Conservation (phyloP, 2,888 invertebrate genomes). For the Charanyca ferruginea region DNA sequence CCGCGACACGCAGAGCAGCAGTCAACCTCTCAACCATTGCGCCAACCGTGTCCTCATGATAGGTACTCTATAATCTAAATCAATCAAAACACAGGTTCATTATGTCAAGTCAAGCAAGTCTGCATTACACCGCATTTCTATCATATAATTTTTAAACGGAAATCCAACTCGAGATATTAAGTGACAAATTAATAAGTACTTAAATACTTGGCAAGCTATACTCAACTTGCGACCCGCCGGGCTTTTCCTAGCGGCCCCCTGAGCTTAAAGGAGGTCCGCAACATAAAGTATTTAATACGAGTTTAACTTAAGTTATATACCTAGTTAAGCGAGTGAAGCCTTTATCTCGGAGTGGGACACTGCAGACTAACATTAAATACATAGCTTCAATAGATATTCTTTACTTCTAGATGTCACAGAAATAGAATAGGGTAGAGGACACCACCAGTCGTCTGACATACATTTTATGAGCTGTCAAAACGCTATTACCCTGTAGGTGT, state of each 20-base stretch:
- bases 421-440: no score
- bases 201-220: slow-evolving; percentile 52
- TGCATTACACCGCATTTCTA: slow-evolving; percentile 1
- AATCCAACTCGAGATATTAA: slow-evolving; percentile 20
- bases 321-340: slow-evolving; percentile 46
- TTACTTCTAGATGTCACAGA: background rate
- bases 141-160: background rate
- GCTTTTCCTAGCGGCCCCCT: slow-evolving; percentile 47
- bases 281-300: slow-evolving; percentile 60
- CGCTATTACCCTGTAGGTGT: no score
- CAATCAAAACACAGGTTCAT: background rate
- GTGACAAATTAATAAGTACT: slow-evolving; percentile 48
- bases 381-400: background rate
- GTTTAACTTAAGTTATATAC: slow-evolving; percentile 58
- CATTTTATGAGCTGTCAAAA: no score
- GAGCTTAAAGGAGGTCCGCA: slow-evolving; percentile 55
- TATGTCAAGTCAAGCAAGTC: background rate
- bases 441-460: no score
- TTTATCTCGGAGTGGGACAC: slow-evolving; percentile 46
- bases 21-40: no score
- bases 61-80: background rate
- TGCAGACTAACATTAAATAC: slow-evolving; percentile 12
- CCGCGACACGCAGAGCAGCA: no score
- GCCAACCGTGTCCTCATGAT: no score
- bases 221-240: slow-evolving; percentile 47